Percentiles rank a stretch among this genome's conserved stretches.
These are phyloP conservation scores for Calameuta pallipes DNA, from an alignment of 2,888 invertebrate species.

Conservation along the genomic window DNA sequence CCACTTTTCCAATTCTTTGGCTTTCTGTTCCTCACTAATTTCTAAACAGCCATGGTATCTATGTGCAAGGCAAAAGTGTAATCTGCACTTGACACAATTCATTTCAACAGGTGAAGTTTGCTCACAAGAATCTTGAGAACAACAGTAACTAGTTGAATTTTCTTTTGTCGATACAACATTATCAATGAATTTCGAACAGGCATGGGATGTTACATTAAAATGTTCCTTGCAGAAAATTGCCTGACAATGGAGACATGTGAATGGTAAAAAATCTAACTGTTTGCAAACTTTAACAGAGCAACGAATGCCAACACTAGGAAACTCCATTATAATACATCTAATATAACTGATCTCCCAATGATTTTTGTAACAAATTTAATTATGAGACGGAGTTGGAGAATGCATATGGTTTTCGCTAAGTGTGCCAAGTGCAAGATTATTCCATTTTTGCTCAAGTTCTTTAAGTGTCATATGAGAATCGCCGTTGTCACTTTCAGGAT, in stretches of 20 bases:
- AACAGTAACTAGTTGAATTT: conserved; percentile 63
- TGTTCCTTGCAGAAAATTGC: conserved; percentile 77
- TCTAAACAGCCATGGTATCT: conserved; percentile 71
- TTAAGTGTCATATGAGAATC: conserved; percentile 90
- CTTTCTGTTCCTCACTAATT: conserved; percentile 69
- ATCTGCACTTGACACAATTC: conserved; percentile 74
- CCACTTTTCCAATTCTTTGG: conserved; percentile 71
- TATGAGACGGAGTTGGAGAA: conserved; percentile 61
- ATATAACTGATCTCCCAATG: background rate
- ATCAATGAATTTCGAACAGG: conserved; percentile 64
- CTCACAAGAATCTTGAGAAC: conserved; percentile 71
- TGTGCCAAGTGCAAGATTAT: conserved; percentile 69
- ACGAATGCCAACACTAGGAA: conserved; percentile 77
- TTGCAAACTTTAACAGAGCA: conserved; percentile 74
- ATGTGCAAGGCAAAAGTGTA: conserved; percentile 79
- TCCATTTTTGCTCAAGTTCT: conserved; percentile 82
- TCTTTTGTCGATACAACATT: conserved; percentile 45
- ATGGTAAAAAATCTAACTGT: conserved; percentile 79
- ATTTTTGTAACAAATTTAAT: conserved; percentile 30
- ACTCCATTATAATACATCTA: conserved; percentile 71
- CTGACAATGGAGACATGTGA: conserved; percentile 74
- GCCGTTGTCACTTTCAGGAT: conserved; percentile 92
- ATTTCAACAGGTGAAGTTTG: conserved; percentile 74
- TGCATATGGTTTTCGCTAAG: conserved; percentile 70
- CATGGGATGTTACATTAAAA: conserved; percentile 70